phyloP scores from a whole-genome alignment of 2,113 vertebrate genomes.

The Promerops cafer region DNA sequence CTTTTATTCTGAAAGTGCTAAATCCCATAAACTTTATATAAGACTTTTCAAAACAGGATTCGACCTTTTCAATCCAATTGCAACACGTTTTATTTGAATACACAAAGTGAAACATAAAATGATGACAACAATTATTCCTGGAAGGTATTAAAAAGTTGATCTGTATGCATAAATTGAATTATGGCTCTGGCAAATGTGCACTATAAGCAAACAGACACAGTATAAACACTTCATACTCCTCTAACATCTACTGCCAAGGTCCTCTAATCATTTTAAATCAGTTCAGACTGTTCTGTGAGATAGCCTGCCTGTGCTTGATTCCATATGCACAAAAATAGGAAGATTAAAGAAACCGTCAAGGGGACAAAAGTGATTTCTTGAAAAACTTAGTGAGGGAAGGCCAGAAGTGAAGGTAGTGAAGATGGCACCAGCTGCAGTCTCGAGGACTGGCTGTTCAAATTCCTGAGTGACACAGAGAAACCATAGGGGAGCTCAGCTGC shows the following conservation, averaged over 20 bases:
- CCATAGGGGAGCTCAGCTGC: neutral
- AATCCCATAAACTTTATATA: neutral
- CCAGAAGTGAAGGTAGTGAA: neutral
- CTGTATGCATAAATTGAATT: conserved; percentile 1
- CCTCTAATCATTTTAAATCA: neutral
- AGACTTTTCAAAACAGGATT: neutral
- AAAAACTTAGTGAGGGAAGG: neutral
- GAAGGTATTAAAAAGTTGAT: conserved; percentile 43
- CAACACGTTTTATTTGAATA: neutral
- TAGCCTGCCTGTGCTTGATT: neutral
- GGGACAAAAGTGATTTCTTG: neutral
- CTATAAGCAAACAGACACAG: neutral
- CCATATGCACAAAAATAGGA: neutral
- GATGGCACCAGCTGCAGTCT: neutral
- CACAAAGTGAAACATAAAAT: neutral
- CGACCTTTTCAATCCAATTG: neutral
- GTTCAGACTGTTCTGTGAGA: neutral
- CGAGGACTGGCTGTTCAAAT: neutral
- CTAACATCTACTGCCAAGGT: conserved; percentile 1
- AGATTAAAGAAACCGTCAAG: neutral
- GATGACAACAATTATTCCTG: conserved; percentile 36
- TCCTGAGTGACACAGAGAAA: neutral
- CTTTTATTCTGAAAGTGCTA: conserved; percentile 21
- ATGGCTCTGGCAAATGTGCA: conserved; percentile 1
- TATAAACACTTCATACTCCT: neutral